Conservation (phyloP, 2,888 invertebrate genomes). For the Cartodere bifasciata region DNA sequence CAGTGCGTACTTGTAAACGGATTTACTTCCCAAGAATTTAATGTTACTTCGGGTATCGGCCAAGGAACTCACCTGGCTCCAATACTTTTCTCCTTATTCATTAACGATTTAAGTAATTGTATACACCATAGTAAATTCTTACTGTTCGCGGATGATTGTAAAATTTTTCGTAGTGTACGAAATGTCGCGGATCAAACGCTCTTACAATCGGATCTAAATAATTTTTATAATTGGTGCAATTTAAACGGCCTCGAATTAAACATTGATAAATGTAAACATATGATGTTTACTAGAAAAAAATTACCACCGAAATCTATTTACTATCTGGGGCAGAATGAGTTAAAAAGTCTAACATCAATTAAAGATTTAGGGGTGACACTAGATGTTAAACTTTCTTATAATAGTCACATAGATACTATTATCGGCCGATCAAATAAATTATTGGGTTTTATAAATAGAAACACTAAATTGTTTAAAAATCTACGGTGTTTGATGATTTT, state of each 20-base stretch:
- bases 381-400: too few species aligned
- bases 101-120: conserved; percentile 1
- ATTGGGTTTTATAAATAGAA: conserved; percentile 2
- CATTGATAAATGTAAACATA: conserved; percentile 1
- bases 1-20: neutral
- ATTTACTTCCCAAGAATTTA: neutral
- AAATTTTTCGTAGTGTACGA: neutral
- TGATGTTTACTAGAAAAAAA: conserved; percentile 2
- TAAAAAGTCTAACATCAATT: too few species aligned
- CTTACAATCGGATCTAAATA: neutral
- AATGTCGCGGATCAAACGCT: neutral
- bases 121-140: conserved; percentile 2
- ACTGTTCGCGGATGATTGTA: conserved; percentile 4
- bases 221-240: neutral
- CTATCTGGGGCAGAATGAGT: too few species aligned
- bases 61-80: conserved; percentile 5
- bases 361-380: too few species aligned
- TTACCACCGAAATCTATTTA: too few species aligned
- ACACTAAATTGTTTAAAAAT: neutral
- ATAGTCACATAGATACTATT: neutral
- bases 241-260: conserved; percentile 1
- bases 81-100: conserved; percentile 4
- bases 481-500: neutral
- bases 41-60: neutral
- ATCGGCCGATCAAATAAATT: neutral